Conservation (phyloP, 2,888 invertebrate species). For the Odiellus spinosus region DNA sequence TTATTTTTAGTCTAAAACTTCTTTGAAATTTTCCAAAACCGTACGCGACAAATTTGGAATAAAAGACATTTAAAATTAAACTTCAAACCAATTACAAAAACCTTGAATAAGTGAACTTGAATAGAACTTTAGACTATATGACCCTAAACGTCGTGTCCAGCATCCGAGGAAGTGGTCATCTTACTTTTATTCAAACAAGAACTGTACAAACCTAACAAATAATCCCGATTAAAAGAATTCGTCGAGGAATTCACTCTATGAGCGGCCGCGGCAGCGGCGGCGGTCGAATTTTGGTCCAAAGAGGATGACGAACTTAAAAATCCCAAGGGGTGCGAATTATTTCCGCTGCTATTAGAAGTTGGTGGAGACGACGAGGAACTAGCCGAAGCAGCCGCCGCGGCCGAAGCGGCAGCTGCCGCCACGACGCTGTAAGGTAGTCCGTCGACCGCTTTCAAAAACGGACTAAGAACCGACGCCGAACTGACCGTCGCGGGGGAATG, state of each 20-base stretch:
- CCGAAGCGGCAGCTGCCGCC: not conserved
- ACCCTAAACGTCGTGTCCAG: no score
- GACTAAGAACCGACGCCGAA: not conserved
- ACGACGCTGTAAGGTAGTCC: not conserved
- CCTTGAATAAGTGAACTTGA: no score
- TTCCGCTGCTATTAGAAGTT: not conserved
- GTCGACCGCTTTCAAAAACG: not conserved
- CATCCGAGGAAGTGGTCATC: no score
- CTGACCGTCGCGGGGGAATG: not conserved
- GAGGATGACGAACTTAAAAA: no score
- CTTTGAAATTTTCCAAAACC: no score
- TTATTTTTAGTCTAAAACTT: no score
- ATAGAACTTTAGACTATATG: no score
- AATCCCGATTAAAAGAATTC: not conserved
- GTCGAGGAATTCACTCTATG: not conserved
- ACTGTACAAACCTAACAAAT: not conserved
- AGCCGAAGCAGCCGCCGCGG: not conserved
- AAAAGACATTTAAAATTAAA: no score
- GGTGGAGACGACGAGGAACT: not conserved
- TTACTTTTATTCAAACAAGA: not conserved
- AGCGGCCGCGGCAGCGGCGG: not conserved
- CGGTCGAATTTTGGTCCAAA: no score
- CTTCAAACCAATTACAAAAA: no score
- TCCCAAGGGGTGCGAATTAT: no score
- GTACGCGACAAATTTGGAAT: no score